Percentiles rank a stretch among this genome's conserved stretches.
Evolutionary conservation across 2,888 invertebrate genomes (phyloP).

Genomic region (Tortricodes alternella): DNA sequence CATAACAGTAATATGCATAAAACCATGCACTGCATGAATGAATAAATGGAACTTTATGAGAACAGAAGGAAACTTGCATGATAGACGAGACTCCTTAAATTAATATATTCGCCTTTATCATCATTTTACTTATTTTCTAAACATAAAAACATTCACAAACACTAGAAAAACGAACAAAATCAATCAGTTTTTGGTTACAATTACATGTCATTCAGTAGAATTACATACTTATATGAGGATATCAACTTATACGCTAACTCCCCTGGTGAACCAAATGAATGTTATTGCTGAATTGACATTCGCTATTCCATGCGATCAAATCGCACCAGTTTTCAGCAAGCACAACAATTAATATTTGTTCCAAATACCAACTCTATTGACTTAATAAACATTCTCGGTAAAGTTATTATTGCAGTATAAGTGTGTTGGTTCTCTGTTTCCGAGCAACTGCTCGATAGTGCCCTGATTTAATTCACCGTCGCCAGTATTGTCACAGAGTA

Average conservation of each 20-base stretch:
- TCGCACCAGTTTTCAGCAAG: background rate
- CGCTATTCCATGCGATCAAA: background rate
- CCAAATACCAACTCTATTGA: conserved; percentile 13
- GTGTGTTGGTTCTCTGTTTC: conserved; percentile 20
- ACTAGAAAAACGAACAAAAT: no score
- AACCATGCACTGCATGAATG: no score
- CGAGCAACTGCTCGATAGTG: conserved; percentile 32
- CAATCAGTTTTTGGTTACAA: no score
- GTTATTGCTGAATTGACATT: conserved; percentile 9
- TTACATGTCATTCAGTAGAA: background rate
- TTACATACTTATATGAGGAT: background rate
- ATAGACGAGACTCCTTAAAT: no score
- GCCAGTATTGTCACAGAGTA: conserved; percentile 12
- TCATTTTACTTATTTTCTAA: no score
- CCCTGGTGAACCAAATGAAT: no score
- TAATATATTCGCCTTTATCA: no score
- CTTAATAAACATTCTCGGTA: conserved; percentile 11
- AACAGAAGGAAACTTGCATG: no score
- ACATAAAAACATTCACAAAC: no score
- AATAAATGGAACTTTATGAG: no score
- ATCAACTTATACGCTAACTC: no score
- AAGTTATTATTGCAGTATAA: conserved; percentile 32
- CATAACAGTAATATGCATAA: no score
- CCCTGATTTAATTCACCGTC: conserved; percentile 39
- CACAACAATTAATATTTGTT: conserved; percentile 17